Evolutionary conservation across 2,888 invertebrate species (phyloP), one percentile per base, ranked within the genome.

Genomic region (Metopia argyrocephala): DNA sequence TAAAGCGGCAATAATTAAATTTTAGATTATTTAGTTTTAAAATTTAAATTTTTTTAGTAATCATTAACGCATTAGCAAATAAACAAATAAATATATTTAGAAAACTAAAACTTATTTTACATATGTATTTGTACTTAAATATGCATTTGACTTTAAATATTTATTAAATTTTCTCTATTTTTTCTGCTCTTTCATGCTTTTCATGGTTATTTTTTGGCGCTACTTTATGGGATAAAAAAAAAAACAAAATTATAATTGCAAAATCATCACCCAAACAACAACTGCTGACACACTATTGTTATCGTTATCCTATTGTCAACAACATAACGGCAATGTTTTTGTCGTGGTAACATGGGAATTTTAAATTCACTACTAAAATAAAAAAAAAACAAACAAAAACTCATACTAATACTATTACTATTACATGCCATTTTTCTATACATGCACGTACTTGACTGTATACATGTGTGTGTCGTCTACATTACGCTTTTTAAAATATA

Each of bases 221-320:
- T 20, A 15, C 12, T 64, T 21, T 23, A n/a, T 70, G 38, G n/a
- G 28, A 18, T 12, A 38, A 46, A 21, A 66, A 20, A 57, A 52
- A 75, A 62, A 27, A n/a, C n/a, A 0, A 38, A 38, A 57, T 52
- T 65, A 12, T 59, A 80, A 76, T 70, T 61, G 69, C 61, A 70
- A 70, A 61, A 56, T 70, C 48, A 78, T 78, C 45, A 66, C 12
- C 50, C 31, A 65, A 15, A 38, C 23, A 38, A 62, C 28, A 62
- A 61, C 27, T 52, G 31, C n/a, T 18, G 25, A 18, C 23, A 28
- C 7, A 20, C 38, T n/a, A n/a, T n/a, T n/a, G n/a, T n/a, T n/a
- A n/a, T n/a, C n/a, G n/a, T n/a, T n/a, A n/a, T n/a, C n/a, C n/a
- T 56, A 69, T 52, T 38, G 9, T 46, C 61, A 71, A 56, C 31